Evolutionary conservation across 2,113 vertebrate genomes (phyloP).

Genomic region (Cinclus mexicanus): DNA sequence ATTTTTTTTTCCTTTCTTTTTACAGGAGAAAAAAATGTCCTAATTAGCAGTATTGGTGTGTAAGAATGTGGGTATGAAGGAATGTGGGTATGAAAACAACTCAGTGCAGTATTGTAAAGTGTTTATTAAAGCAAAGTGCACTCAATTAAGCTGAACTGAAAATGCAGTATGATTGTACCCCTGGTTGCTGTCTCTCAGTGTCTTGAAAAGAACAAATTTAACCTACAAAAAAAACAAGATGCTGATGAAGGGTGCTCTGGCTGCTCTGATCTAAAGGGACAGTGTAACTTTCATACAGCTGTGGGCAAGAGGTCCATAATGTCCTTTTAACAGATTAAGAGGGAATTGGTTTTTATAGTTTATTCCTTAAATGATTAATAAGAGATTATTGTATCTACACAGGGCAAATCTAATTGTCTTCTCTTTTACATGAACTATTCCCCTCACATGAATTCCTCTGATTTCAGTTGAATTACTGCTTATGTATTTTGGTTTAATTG

Average conservation of each 20-base stretch:
- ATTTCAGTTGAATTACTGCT: slow-evolving; percentile 19
- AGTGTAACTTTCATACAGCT: rapidly evolving
- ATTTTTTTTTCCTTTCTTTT: not conserved
- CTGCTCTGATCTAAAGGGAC: not conserved
- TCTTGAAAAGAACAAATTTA: not conserved
- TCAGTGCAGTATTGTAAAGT: not conserved
- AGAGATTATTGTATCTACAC: not conserved
- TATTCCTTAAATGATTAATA: not conserved
- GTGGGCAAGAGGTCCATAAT: not conserved
- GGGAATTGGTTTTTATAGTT: not conserved
- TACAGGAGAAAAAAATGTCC: not conserved
- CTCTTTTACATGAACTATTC: not conserved
- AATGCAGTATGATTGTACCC: not conserved
- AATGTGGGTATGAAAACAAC: not conserved
- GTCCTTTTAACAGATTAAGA: not conserved
- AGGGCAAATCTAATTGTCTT: not conserved
- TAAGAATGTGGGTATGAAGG: not conserved
- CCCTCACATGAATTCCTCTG: not conserved
- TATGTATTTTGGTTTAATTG: slow-evolving; percentile 10
- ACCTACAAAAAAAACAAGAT: not conserved
- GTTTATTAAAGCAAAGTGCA: not conserved
- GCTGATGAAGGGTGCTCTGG: not conserved
- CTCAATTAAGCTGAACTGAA: not conserved
- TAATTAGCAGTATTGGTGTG: not conserved
- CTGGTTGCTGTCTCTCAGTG: not conserved